Percentiles rank a stretch among this genome's conserved stretches.
Conservation (phyloP, 2,113 vertebrate species). For the Megaceryle maxima region DNA sequence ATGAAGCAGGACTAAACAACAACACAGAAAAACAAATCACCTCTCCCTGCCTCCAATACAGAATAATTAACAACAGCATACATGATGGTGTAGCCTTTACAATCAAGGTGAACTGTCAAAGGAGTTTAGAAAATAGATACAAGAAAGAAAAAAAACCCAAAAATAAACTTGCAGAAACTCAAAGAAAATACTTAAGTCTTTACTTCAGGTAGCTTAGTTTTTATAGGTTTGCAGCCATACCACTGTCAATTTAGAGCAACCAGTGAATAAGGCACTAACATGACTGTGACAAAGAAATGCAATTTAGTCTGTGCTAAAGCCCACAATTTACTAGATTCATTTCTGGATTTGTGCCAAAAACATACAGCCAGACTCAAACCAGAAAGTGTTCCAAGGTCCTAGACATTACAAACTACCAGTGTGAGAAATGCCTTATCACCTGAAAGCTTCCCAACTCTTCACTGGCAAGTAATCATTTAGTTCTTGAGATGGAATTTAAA, state of each 20-base stretch:
- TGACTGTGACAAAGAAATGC: not conserved
- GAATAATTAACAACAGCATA: not conserved
- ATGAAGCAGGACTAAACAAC: not conserved
- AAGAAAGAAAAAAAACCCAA: not conserved
- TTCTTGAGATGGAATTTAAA: not conserved
- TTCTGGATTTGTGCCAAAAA: not conserved
- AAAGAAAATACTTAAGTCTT: not conserved
- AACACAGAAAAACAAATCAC: not conserved
- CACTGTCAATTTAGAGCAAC: not conserved
- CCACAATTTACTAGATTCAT: not conserved
- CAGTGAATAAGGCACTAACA: not conserved
- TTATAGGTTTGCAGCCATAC: not conserved
- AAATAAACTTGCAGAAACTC: not conserved
- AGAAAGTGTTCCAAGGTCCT: not conserved
- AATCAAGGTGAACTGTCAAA: not conserved
- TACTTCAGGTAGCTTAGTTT: not conserved
- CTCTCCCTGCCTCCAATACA: not conserved
- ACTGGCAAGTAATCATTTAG: not conserved
- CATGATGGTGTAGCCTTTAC: not conserved
- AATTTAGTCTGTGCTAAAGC: not conserved
- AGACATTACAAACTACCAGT: not conserved
- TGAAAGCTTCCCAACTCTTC: not conserved
- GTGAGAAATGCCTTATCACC: not conserved
- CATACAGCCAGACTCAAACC: not conserved
- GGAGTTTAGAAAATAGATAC: not conserved